A percentile compares a stretch with the other conserved stretches of the same genome.
Evolutionary conservation across 1,140 invertebrate species (phyloP).

Genomic region (Telenomus remus): DNA sequence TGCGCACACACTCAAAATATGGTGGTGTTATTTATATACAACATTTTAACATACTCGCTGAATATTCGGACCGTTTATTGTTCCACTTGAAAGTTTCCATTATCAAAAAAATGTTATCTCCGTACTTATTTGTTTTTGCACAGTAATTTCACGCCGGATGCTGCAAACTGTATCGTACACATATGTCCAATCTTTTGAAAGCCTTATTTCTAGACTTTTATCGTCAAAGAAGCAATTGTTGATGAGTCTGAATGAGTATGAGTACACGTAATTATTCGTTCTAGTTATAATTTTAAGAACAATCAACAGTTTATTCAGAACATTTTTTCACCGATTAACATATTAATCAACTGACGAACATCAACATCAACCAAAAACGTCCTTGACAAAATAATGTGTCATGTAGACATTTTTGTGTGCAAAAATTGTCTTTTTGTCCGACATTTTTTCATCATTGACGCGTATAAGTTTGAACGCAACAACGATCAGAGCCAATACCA

Average conservation of each 20-base stretch:
- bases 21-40: background rate
- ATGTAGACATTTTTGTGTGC: too few species aligned
- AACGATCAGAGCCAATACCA: conserved; percentile 65
- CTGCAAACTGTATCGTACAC: conserved; percentile 34
- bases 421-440: background rate
- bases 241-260: conserved; percentile 38
- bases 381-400: too few species aligned
- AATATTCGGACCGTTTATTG: conserved; percentile 7
- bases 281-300: too few species aligned
- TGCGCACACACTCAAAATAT: conserved; percentile 8
- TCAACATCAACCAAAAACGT: too few species aligned
- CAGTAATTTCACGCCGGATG: conserved; percentile 44
- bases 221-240: conserved; percentile 36
- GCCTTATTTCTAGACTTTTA: conserved; percentile 48
- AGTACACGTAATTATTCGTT: too few species aligned
- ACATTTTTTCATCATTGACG: conserved; percentile 3
- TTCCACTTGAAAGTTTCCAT: background rate
- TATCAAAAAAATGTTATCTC: conserved; percentile 55
- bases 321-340: too few species aligned
- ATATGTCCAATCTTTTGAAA: conserved; percentile 46
- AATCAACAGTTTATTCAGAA: too few species aligned
- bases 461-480: conserved; percentile 40
- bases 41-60: conserved; percentile 10
- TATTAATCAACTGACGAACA: too few species aligned
- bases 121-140: conserved; percentile 43